Base-by-base conservation (phyloP, 2,888 invertebrate genomes). In the Venusia cambrica region DNA sequence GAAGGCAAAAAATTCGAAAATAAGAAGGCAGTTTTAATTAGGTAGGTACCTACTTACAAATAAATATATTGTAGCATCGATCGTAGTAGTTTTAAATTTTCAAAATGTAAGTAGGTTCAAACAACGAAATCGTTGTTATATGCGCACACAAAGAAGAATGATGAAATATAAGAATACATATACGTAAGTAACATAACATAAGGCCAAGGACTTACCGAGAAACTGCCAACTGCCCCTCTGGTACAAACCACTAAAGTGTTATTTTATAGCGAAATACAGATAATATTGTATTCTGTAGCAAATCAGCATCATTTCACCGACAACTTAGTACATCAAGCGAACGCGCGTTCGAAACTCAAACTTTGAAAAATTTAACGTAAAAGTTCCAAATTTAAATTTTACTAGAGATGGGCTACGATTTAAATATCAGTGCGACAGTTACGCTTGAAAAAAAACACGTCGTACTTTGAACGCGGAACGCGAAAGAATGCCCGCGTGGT, bases 261-360 rank as follows among this genome's bases (percentile, higher is more conserved):
- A 51, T 27, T 47, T 51, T 29, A 51, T 49, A 12, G 49, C 43
- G 7, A 49, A 51, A 39, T 47, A 47, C 19, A 49, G 22, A 17
- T 47, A 51, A 38, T 45, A 32, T 43, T 49, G 45, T 43, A 47
- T 38, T 38, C 27, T 45, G 13, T 38, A 35, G 10, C 25, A 25
- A 21, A 17, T 31, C 27, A 44, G 5, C 49, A 47, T 46, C 33
- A 37, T 47, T 27, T 22, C 13, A 34, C 12, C 16, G 1, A 2
- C 21, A 31, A 20, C 43, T 36, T 12, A 39, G 25, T 15, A 34
- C 39, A 45, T 37, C 13, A 27, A 44, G 22, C 8, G 22, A 27
- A 32, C 11, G 16, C 31, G 13, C 19, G n/a, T n/a, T 10, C 31
- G 9, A 30, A 27, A 19, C 12, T 5, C 8, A n/a, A 34, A 26